Evolutionary conservation across 2,888 invertebrate genomes (phyloP), one percentile per base, ranked within the genome.

Genomic region (Synergus japonicus): DNA sequence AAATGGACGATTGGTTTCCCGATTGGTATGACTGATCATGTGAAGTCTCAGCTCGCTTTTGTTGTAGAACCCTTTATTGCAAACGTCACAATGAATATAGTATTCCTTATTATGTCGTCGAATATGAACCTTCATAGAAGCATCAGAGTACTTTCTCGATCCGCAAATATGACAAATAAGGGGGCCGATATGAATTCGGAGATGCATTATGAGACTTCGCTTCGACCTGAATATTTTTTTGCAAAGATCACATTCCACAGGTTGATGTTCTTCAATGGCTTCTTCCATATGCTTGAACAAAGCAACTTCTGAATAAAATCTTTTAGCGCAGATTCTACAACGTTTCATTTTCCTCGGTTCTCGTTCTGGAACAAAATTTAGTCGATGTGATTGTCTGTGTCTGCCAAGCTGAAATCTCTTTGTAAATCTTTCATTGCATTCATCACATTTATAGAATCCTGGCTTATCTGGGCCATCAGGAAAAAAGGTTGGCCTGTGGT

Each of bases 111-210:
- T 93, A 49, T 94, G 93, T 0, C 89, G 88, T 0, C 92, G 83
- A 93, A 93, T 90, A 85, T 95, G 95, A 0, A 93, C 93, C 65
- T 94, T 94, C 81, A 95, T 88, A 83, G 95, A 94, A 81, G 94
- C 94, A 83, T 94, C 94, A 65, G 94, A 94, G 0, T 94, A 93
- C 85, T 95, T 94, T 85, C 94, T 94, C 85, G 94, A 94, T 0
- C 94, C 94, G 83, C 95, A 95, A 49, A 85, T 73, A 37, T 82
- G 77, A 29, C 85, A 85, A 43, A 85, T 77, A 3, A 79, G 78
- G 4, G 64, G 79, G 41, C 78, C 78, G 0, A 77, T 79, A 60
- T 82, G 83, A 1, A 79, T 18, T 18, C 69, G 73, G 15, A 88
- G 13, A 88, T 90, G 82, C 86, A 88, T 92, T 46, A 93, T 93